phyloP scores from a whole-genome alignment of 2,113 vertebrate genomes.

The Gopherus evgoodei region DNA sequence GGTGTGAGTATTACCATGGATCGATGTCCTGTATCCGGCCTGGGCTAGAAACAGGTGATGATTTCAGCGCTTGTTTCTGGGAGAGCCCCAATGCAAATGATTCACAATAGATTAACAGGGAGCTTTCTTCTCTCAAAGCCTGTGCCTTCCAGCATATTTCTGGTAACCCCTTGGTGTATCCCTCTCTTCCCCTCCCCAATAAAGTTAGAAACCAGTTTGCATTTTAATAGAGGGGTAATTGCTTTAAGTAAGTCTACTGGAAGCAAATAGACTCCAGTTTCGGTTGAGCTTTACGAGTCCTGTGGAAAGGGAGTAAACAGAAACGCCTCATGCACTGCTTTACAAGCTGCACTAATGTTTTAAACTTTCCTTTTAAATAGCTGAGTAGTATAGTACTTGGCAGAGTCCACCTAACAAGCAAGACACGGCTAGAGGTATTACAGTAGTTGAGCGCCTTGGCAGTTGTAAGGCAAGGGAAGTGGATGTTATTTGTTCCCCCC shows the following conservation, averaged over 20 bases:
- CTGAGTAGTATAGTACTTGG: not conserved
- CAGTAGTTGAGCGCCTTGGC: not conserved
- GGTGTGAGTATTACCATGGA: not conserved
- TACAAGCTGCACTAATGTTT: not conserved
- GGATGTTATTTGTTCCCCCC: not conserved
- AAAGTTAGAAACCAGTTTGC: not conserved
- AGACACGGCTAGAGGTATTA: not conserved
- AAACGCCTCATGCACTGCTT: not conserved
- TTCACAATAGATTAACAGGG: too few species aligned
- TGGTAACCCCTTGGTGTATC: not conserved
- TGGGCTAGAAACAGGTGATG: not conserved
- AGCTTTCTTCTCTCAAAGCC: not conserved
- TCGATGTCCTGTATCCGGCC: rapidly evolving
- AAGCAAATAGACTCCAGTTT: not conserved
- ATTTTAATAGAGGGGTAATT: conserved; percentile 7
- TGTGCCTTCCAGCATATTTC: not conserved
- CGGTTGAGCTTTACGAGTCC: not conserved
- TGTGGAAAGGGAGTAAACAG: not conserved
- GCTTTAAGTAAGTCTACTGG: not conserved
- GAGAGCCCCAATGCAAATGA: not conserved
- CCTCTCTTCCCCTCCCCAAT: not conserved
- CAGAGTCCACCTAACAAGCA: not conserved
- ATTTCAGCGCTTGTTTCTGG: not conserved
- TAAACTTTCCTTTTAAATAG: not conserved
- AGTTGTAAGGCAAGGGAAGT: not conserved